Evolutionary conservation across 2,888 invertebrate genomes (phyloP).

Genomic region (Hirtodrosophila duncani): DNA sequence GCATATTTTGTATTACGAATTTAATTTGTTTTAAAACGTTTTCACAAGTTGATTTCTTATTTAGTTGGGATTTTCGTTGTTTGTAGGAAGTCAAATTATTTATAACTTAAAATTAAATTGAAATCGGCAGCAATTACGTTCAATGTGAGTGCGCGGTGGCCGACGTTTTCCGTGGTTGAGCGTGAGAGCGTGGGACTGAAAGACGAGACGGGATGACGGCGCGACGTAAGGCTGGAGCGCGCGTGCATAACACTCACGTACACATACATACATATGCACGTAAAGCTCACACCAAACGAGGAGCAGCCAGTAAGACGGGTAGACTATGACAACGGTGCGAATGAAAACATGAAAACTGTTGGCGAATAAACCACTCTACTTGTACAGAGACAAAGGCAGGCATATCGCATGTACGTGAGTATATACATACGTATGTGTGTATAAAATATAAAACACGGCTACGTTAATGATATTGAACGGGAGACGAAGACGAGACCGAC

Average conservation of each 20-base stretch:
- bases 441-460: constrained; percentile 44
- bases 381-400: constrained; percentile 32
- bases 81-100: constrained; percentile 42
- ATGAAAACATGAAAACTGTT: constrained; percentile 19
- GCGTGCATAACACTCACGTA: constrained; percentile 61
- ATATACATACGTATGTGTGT: constrained; percentile 12
- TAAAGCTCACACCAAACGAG: constrained; percentile 14
- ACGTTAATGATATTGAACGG: constrained; percentile 49
- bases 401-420: constrained; percentile 26
- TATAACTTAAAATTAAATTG: constrained; percentile 58
- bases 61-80: constrained; percentile 26
- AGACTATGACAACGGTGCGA: constrained; percentile 20
- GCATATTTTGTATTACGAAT: constrained; percentile 18
- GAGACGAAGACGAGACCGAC: no score
- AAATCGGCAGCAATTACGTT: constrained; percentile 54
- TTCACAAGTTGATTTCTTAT: constrained; percentile 26
- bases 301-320: constrained; percentile 7
- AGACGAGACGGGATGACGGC: no score
- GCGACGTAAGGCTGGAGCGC: constrained; percentile 56
- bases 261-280: constrained; percentile 29
- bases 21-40: constrained; percentile 24
- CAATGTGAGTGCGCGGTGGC: constrained; percentile 22
- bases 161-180: constrained; percentile 50
- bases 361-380: constrained; percentile 37
- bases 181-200: no score